A percentile compares a stretch with the other conserved stretches of the same genome.
These are phyloP conservation scores for Agrenia bidenticulata DNA, from an alignment of 2,888 invertebrate genomes.

Conservation along the genomic window DNA sequence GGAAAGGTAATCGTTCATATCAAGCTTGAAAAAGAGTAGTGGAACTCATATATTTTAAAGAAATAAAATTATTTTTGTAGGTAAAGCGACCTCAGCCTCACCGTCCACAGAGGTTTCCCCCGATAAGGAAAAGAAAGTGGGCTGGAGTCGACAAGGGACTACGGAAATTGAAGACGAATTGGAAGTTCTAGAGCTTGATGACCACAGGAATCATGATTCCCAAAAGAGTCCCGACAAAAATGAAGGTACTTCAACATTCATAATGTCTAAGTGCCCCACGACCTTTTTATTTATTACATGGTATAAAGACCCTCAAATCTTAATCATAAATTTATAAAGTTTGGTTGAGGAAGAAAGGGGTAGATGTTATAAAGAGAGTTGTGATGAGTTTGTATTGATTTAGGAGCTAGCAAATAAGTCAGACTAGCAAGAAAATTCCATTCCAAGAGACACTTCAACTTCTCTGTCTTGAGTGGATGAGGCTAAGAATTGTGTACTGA, in stretches of 20 bases:
- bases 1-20: neutral
- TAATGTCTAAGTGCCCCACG: neutral
- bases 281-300: neutral
- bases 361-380: neutral
- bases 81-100: conserved; percentile 2
- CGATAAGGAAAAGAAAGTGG: conserved; percentile 34
- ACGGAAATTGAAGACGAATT: conserved; percentile 52
- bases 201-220: conserved; percentile 18
- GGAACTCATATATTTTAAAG: neutral
- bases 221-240: conserved; percentile 26
- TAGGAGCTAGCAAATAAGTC: neutral
- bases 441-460: too few species aligned
- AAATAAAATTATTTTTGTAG: too few species aligned
- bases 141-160: conserved; percentile 19
- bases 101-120: conserved; percentile 30
- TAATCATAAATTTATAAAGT: too few species aligned
- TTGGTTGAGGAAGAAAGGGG: neutral
- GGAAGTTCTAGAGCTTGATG: conserved; percentile 52
- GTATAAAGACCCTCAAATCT: too few species aligned
- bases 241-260: conserved; percentile 44
- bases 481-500: too few species aligned
- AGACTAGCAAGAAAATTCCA: neutral
- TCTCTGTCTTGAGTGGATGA: too few species aligned
- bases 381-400: neutral
- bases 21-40: neutral